phyloP scores from a whole-genome alignment of 2,113 vertebrate genomes.

The Hucho hucho region DNA sequence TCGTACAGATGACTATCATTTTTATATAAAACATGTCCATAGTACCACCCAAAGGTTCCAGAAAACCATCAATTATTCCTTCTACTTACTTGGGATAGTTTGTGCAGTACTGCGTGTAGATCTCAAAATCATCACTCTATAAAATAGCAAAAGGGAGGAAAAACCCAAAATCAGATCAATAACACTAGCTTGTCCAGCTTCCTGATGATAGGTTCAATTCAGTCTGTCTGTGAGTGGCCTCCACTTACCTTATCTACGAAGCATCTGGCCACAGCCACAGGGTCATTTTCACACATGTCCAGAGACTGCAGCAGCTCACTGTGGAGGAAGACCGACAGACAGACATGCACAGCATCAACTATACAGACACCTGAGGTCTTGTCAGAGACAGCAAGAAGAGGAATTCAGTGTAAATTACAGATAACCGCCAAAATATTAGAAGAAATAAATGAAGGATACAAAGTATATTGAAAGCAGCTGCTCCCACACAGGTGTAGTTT shows the following conservation, averaged over 20 bases:
- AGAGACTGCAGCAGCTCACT: conserved; percentile 90
- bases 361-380: no score
- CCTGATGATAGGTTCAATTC: background rate
- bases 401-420: background rate
- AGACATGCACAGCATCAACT: no score
- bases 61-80: background rate
- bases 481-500: no score
- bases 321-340: background rate
- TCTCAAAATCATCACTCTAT: conserved; percentile 94
- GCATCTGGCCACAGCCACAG: conserved; percentile 89
- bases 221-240: background rate
- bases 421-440: background rate
- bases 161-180: background rate
- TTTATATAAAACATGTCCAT: background rate
- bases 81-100: conserved; percentile 95
- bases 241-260: conserved; percentile 89
- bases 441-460: background rate
- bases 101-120: conserved; percentile 98
- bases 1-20: no score
- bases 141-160: conserved; percentile 12
- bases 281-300: conserved; percentile 88
- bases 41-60: background rate
- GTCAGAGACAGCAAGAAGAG: background rate
- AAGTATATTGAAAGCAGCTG: no score
- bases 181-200: background rate